Conservation (phyloP, 2,113 vertebrate genomes). For the Microtus montanus region DNA sequence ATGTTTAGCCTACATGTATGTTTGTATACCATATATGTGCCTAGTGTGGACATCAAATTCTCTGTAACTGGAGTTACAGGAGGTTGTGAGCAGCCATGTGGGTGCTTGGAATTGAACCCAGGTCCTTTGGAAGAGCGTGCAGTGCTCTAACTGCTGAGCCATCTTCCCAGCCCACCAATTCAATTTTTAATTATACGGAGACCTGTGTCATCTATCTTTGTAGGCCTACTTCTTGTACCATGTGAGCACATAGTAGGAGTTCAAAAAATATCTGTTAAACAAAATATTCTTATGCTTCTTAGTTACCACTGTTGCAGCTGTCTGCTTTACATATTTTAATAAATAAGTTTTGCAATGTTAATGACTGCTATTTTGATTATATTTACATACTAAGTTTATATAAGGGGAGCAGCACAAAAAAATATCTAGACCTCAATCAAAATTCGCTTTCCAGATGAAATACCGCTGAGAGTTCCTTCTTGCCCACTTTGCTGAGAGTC, state of each 20-base stretch:
- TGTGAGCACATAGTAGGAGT: constrained; percentile 64
- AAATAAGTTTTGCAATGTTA: constrained; percentile 78
- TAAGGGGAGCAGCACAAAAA: constrained; percentile 62
- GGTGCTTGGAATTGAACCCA: not conserved
- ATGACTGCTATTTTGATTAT: constrained; percentile 76
- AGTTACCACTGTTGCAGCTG: constrained; percentile 65
- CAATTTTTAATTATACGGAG: not conserved
- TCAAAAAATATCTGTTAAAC: constrained; percentile 49
- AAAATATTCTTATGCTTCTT: constrained; percentile 68
- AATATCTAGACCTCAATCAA: constrained; percentile 64
- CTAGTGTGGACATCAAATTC: not conserved
- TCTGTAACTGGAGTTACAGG: not conserved
- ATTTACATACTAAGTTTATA: constrained; percentile 72
- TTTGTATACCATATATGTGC: too few species aligned
- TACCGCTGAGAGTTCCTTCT: constrained; percentile 45
- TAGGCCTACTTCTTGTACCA: not conserved
- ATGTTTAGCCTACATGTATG: not conserved
- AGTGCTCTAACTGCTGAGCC: not conserved
- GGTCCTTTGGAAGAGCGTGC: not conserved
- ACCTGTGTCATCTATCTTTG: not conserved
- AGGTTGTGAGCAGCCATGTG: not conserved
- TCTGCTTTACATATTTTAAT: constrained; percentile 78
- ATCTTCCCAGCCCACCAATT: not conserved
- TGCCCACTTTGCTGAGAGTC: constrained; percentile 6
- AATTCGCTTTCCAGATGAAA: constrained; percentile 63